Percentiles rank a stretch among this genome's conserved stretches.
Conservation (phyloP, 2,797 vertebrate species). For the Gadopsis bispinosus region DNA sequence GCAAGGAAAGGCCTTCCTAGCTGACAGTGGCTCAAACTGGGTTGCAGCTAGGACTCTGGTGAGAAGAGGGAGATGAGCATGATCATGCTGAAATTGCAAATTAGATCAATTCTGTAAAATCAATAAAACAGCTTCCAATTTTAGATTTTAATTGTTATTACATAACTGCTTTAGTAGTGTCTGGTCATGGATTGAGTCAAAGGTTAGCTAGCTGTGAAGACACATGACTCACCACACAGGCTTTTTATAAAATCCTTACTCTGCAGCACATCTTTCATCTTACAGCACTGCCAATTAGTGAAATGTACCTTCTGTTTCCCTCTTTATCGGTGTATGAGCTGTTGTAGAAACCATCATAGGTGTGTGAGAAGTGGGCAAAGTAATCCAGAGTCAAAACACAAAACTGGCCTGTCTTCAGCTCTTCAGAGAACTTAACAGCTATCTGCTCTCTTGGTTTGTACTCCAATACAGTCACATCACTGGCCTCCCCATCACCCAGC, state of each 20-base stretch:
- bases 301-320: constrained; percentile 86
- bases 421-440: constrained; percentile 86
- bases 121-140: not conserved
- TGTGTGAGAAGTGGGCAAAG: constrained; percentile 88
- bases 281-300: not conserved
- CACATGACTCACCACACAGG: not conserved
- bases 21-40: constrained; percentile 95
- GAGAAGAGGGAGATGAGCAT: constrained; percentile 12
- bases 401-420: constrained; percentile 83
- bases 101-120: constrained; percentile 16
- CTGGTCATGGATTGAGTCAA: not conserved
- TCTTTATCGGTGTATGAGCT: constrained; percentile 87
- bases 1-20: constrained; percentile 95
- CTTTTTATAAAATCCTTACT: not conserved
- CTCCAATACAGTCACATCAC: constrained; percentile 85
- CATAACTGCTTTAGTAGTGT: constrained; percentile 8
- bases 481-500: constrained; percentile 73
- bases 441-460: constrained; percentile 91
- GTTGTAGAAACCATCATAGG: constrained; percentile 93
- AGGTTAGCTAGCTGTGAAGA: not conserved
- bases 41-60: constrained; percentile 93
- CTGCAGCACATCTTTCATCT: not conserved
- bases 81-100: constrained; percentile 1
- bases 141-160: not conserved
- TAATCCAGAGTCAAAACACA: constrained; percentile 89